A percentile compares a stretch with the other conserved stretches of the same genome.
phyloP scores from a whole-genome alignment of 2,888 invertebrate genomes.

The Drosophila lacicola region DNA sequence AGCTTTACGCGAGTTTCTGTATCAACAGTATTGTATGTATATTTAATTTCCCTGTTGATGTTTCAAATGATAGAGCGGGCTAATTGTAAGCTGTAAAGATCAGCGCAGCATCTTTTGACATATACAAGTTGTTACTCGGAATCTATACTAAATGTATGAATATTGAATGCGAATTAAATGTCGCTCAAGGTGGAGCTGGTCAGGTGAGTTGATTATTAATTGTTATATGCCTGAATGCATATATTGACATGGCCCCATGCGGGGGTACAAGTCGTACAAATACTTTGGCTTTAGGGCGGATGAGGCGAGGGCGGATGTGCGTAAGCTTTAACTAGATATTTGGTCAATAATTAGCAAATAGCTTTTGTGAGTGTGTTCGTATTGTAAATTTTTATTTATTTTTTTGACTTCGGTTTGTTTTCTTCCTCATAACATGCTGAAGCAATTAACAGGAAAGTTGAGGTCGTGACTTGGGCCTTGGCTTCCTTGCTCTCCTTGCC shows the following conservation, averaged over 20 bases:
- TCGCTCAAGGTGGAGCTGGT: constrained; percentile 59
- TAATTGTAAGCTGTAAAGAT: constrained; percentile 66
- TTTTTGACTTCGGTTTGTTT: too few species aligned
- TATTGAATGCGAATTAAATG: constrained; percentile 34
- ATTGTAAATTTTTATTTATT: too few species aligned
- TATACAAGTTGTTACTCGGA: constrained; percentile 1
- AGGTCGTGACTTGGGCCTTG: constrained; percentile 11
- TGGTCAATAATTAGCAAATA: too few species aligned
- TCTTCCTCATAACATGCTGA: too few species aligned
- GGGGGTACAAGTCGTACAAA: too few species aligned
- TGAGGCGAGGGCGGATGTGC: too few species aligned
- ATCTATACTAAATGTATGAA: constrained; percentile 9
- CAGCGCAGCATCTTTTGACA: constrained; percentile 43
- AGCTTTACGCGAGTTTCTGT: constrained; percentile 49
- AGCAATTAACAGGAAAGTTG: not conserved
- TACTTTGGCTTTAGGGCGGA: too few species aligned
- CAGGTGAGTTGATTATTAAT: constrained; percentile 11
- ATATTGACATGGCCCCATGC: too few species aligned
- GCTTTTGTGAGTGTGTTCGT: too few species aligned
- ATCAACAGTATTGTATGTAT: constrained; percentile 40
- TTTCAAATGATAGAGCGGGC: constrained; percentile 44
- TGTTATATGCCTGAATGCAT: too few species aligned
- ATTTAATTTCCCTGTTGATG: constrained; percentile 42
- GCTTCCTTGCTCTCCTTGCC: constrained; percentile 45
- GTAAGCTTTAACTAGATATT: too few species aligned